Evolutionary conservation across 2,113 vertebrate species (phyloP).

Genomic region (Oriolus oriolus): DNA sequence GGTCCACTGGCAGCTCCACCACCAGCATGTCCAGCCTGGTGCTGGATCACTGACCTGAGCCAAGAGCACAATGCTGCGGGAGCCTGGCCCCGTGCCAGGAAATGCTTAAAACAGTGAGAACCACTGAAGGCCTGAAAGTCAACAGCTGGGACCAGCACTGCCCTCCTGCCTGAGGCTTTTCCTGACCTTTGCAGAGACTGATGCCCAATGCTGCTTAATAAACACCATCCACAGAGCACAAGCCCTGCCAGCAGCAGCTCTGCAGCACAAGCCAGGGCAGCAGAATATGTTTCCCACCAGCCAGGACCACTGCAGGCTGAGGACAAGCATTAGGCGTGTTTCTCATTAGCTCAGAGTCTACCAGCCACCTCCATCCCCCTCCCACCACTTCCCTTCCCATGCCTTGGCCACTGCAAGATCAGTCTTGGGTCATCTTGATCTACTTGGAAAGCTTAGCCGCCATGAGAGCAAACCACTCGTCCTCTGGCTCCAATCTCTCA

Average conservation of each 20-base stretch:
- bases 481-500: constrained; percentile 72
- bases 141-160: neutral
- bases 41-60: neutral
- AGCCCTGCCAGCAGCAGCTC: neutral
- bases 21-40: neutral
- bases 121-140: neutral
- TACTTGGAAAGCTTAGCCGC: constrained; percentile 66
- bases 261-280: neutral
- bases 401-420: constrained; percentile 14
- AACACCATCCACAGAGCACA: neutral
- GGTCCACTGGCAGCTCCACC: neutral
- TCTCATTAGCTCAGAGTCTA: neutral
- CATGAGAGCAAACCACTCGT: constrained; percentile 65
- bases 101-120: neutral
- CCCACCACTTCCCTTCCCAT: neutral
- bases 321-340: neutral
- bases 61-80: rapidly evolving
- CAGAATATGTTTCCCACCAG: neutral
- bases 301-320: neutral
- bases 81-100: neutral
- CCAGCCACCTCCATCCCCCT: neutral
- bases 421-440: constrained; percentile 58
- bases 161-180: neutral
- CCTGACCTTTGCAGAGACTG: neutral
- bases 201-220: neutral